Evolutionary conservation across 2,113 vertebrate species (phyloP), one percentile per base, ranked within the genome.

Genomic region (Turdus rufiventris): DNA sequence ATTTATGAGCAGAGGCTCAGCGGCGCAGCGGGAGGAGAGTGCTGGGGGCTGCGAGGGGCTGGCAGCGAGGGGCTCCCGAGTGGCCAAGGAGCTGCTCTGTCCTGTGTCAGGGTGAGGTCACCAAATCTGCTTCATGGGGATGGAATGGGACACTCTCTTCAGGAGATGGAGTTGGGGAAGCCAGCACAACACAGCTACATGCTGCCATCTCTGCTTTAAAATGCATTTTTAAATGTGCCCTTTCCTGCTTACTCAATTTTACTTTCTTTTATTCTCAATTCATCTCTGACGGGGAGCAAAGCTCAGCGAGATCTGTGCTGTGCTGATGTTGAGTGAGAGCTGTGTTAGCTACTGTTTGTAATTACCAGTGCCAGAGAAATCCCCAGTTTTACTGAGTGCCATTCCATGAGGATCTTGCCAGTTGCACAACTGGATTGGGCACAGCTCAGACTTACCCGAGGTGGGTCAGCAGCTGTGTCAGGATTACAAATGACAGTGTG

Each of bases 161-260:
- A 0, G 0, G 38, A 53, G 50, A 31, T 2, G 4, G 1, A 17
- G 21, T 1, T 2, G 5, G 28, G 33, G n/a, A 57, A 14, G n/a
- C 8, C 47, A 38, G 65, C 34, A 15, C 0, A 0, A 36, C 9
- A 47, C 0, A 5, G 34, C 79, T 5, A 8, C 42, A 2, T 0
- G 2, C 24, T 0, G 0, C n/a, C 1, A 1, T 25, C 38, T 58
- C 29, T 0, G 6, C 34, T 40, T 31, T 19, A 43, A 79, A 85
- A 57, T 2, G 10, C 7, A 0, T 33, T 85, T 74, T 62, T 34
- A 36, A 66, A 53, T 2, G 10, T 24, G 53, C 12, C 62, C 14
- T 50, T 38, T 23, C 47, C 63, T 28, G n/a, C 25, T 43, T 19
- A 29, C 5, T 56, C 4, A 1, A 4, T 75, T 76, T 53, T 12